Percentiles rank a stretch among this genome's conserved stretches.
Evolutionary conservation across 2,888 invertebrate genomes (phyloP).

Genomic region (Acleris holmiana): DNA sequence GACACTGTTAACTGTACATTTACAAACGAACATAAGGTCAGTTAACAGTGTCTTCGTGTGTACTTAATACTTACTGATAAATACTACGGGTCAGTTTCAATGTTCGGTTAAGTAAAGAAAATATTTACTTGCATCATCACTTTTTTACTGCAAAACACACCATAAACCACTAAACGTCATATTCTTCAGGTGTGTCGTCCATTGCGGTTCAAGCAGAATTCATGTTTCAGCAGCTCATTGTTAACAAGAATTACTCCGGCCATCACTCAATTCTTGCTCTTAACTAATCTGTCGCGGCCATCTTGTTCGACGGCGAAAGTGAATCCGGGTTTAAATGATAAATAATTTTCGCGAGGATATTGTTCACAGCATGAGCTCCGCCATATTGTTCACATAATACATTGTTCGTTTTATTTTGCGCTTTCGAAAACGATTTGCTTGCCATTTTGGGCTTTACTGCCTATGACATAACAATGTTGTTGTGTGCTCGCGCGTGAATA

Average conservation of each 20-base stretch:
- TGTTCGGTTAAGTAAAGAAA: no score
- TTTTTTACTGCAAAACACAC: no score
- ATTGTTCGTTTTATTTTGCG: constrained; percentile 33
- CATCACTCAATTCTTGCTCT: constrained; percentile 47
- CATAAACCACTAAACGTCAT: no score
- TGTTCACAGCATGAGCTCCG: constrained; percentile 72
- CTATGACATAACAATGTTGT: constrained; percentile 28
- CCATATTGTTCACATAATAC: constrained; percentile 43
- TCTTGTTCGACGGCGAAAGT: constrained; percentile 71
- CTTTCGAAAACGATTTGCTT: constrained; percentile 28
- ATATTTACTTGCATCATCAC: no score
- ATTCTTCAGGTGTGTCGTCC: neutral
- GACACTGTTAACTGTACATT: no score
- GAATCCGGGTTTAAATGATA: constrained; percentile 71
- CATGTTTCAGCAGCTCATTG: constrained; percentile 26
- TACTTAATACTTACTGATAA: no score
- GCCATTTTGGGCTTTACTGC: constrained; percentile 31
- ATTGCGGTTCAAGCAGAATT: constrained; percentile 5
- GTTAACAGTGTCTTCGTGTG: no score
- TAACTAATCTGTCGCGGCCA: constrained; percentile 53
- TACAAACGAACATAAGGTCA: no score
- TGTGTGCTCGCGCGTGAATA: constrained; percentile 1
- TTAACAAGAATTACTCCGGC: constrained; percentile 37
- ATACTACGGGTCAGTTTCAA: no score
- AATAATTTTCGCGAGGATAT: constrained; percentile 79